Percentiles rank a stretch among this genome's conserved stretches.
Conservation (phyloP, 2,797 vertebrate species). For the Anolis apletophallus region DNA sequence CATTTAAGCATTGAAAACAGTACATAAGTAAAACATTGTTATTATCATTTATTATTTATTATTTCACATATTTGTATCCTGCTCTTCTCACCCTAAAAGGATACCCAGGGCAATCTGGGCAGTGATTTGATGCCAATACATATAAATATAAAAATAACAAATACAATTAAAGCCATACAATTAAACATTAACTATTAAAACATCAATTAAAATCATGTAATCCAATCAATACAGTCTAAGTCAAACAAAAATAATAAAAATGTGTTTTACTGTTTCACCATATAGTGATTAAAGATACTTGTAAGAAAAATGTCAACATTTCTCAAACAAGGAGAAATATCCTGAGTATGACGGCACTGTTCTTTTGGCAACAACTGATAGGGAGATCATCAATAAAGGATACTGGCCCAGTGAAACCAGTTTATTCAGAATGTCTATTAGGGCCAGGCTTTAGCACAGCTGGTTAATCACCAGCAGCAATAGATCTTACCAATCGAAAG, state of each 20-base stretch:
- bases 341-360: not conserved
- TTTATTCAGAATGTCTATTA: not conserved
- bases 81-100: no score
- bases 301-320: not conserved
- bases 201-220: no score
- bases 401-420: not conserved
- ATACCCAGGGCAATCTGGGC: no score
- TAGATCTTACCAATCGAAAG: no score
- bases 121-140: no score
- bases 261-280: not conserved
- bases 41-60: no score
- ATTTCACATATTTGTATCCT: no score
- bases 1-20: not conserved
- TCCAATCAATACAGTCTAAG: not conserved
- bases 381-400: not conserved
- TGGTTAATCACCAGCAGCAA: no score
- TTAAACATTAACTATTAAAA: no score
- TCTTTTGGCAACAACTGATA: not conserved
- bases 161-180: no score
- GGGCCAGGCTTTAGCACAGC: no score
- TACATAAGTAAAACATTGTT: not conserved
- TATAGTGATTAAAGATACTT: not conserved
- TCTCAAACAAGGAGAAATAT: not conserved
- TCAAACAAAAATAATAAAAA: not conserved
- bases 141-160: no score